Conservation (phyloP, 2,888 invertebrate species). For the Allolobophora icterica region DNA sequence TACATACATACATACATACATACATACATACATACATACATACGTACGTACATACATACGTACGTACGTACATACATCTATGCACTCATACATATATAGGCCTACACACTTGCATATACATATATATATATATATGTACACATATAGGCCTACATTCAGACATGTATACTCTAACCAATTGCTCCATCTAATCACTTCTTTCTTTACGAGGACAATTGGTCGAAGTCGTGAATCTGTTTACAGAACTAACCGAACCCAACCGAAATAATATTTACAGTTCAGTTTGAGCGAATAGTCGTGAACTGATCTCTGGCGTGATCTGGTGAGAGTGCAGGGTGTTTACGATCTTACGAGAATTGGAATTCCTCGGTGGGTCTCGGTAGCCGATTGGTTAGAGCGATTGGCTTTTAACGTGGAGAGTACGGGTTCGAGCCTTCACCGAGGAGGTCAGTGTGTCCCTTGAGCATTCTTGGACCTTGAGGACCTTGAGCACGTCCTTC, state of each 20-base stretch:
- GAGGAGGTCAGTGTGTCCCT: too few relatives aligned
- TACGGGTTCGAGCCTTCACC: too few relatives aligned
- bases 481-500: too few relatives aligned
- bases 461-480: too few relatives aligned
- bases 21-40: constrained; percentile 23
- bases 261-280: too few relatives aligned
- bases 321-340: neutral
- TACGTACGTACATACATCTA: constrained; percentile 38
- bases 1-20: neutral
- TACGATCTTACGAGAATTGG: neutral
- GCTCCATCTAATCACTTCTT: neutral
- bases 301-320: neutral
- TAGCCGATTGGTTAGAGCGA: too few relatives aligned
- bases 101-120: constrained; percentile 40
- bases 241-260: too few relatives aligned
- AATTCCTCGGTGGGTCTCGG: neutral
- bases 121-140: constrained; percentile 36
- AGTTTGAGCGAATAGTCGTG: too few relatives aligned
- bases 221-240: too few relatives aligned
- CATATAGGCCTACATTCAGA: constrained; percentile 27
- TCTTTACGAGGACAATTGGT: neutral
- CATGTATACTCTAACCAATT: constrained; percentile 33
- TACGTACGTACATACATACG: constrained; percentile 25
- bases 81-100: constrained; percentile 41
- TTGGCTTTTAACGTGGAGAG: too few relatives aligned